phyloP scores from a whole-genome alignment of 2,797 vertebrate genomes.

The Ceyx erithaca region DNA sequence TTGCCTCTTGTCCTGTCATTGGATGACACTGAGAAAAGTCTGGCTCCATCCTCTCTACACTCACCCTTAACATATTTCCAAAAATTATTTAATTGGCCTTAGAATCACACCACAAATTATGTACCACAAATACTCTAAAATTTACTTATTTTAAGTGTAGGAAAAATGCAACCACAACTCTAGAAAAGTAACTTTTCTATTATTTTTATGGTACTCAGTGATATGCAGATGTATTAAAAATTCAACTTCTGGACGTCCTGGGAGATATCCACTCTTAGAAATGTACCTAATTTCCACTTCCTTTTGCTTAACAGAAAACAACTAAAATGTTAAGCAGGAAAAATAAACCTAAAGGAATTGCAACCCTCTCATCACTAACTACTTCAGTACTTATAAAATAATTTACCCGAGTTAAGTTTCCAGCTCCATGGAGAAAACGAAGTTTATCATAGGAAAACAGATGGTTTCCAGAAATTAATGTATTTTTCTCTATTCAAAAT shows the following conservation, averaged over 20 bases:
- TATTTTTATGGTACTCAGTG: background rate
- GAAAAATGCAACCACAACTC: background rate
- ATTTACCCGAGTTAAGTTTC: background rate
- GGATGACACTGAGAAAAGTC: no score
- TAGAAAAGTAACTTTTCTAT: background rate
- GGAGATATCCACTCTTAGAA: background rate
- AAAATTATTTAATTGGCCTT: background rate
- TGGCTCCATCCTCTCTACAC: no score
- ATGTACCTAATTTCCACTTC: background rate
- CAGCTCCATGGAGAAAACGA: background rate
- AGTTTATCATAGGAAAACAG: slow-evolving; percentile 50
- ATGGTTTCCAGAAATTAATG: slow-evolving; percentile 36
- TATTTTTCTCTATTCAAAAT: slow-evolving; percentile 13
- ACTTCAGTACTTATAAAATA: slow-evolving; percentile 7
- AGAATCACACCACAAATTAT: background rate
- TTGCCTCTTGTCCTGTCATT: no score
- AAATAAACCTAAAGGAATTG: background rate
- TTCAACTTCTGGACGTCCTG: background rate
- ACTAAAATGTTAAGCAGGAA: background rate
- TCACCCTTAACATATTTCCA: no score
- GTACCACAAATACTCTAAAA: background rate
- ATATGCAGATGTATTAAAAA: background rate
- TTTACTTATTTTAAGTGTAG: background rate
- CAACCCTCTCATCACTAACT: background rate
- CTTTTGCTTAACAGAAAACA: background rate